Percentiles rank a stretch among this genome's conserved stretches.
Conservation (phyloP, 2,797 vertebrate genomes). For the Sorex maritimensis region DNA sequence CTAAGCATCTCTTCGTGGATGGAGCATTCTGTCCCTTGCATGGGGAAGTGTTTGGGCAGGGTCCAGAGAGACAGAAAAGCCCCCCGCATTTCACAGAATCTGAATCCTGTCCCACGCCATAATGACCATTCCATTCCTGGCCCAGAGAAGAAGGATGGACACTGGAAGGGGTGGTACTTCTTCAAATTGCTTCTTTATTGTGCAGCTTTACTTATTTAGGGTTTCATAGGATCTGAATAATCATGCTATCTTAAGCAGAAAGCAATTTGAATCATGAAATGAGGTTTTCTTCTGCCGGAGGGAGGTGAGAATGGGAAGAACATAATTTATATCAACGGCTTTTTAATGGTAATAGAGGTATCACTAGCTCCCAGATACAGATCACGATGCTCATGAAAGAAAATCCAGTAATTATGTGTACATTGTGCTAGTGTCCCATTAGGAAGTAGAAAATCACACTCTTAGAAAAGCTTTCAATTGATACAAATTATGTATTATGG, state of each 20-base stretch:
- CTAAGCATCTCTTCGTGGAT: not conserved
- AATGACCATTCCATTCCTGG: not conserved
- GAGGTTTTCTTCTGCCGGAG: constrained; percentile 34
- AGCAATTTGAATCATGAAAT: constrained; percentile 46
- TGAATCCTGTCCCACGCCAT: not conserved
- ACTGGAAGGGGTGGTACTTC: fast-evolving
- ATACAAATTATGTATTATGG: constrained; percentile 76
- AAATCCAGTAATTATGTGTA: constrained; percentile 57
- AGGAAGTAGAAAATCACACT: constrained; percentile 84
- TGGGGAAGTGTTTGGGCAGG: too few species aligned
- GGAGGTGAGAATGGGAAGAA: not conserved
- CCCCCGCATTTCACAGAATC: not conserved
- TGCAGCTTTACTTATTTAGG: not conserved
- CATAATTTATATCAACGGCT: not conserved
- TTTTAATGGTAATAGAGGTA: constrained; percentile 11
- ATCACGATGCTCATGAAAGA: constrained; percentile 47
- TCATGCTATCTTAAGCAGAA: constrained; percentile 27
- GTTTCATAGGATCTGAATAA: not conserved
- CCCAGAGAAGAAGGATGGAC: not conserved
- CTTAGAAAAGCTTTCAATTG: constrained; percentile 87
- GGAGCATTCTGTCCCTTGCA: not conserved
- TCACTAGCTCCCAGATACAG: constrained; percentile 13
- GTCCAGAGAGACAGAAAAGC: not conserved
- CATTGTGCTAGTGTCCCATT: constrained; percentile 83
- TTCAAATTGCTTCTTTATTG: not conserved